A percentile compares a stretch with the other conserved stretches of the same genome.
Conservation (phyloP, 1,140 invertebrate species). For the Alviniconcha marisindica region DNA sequence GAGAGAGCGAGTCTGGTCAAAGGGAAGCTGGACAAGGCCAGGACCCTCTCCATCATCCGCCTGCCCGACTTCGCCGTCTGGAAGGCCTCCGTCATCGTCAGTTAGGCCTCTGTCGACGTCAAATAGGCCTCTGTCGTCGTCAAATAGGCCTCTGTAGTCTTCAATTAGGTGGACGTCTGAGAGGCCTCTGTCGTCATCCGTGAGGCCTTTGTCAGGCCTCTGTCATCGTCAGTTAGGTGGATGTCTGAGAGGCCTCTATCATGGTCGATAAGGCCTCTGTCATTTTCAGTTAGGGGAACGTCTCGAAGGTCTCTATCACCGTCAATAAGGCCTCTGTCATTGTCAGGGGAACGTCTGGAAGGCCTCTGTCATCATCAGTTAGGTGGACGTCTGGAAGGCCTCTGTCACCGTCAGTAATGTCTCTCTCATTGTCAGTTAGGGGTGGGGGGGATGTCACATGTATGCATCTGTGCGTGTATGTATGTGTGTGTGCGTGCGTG, state of each 20-base stretch:
- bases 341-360: not conserved
- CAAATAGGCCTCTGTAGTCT: not conserved
- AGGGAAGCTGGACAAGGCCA: constrained; percentile 7
- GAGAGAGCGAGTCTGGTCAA: not conserved
- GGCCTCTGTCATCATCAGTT: not conserved
- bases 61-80: constrained; percentile 27
- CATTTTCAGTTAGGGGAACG: not conserved
- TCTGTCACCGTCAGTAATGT: no score
- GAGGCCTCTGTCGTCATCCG: no score
- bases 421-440: no score
- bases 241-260: not conserved
- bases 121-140: not conserved
- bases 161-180: not conserved
- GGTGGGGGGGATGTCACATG: no score
- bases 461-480: no score
- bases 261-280: not conserved
- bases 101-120: not conserved
- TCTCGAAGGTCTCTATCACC: not conserved
- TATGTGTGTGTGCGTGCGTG: not conserved
- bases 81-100: not conserved
- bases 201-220: no score
- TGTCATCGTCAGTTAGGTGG: no score
- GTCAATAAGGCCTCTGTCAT: not conserved
- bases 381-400: not conserved
- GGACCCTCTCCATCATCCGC: constrained; percentile 1